phyloP scores from a whole-genome alignment of 2,888 invertebrate species.

The Torymus auratus region DNA sequence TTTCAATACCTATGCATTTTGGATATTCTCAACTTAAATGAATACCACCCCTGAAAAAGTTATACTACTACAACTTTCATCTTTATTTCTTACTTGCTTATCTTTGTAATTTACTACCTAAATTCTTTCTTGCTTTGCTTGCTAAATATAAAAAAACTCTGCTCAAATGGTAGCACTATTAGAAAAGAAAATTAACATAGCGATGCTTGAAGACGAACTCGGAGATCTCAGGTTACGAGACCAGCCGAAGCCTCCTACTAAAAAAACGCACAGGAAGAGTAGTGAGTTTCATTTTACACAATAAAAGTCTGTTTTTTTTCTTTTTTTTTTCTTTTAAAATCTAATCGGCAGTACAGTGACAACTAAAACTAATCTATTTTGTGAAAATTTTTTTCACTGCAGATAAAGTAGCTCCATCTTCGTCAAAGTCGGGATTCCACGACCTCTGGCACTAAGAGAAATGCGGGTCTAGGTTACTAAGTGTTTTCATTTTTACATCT shows the following conservation, averaged over 20 bases:
- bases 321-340: background rate
- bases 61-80: slow-evolving; percentile 3
- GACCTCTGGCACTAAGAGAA: slow-evolving; percentile 55
- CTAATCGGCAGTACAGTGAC: background rate
- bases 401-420: slow-evolving; percentile 53
- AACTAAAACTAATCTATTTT: slow-evolving; percentile 43
- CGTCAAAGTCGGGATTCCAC: slow-evolving; percentile 51
- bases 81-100: slow-evolving; percentile 7
- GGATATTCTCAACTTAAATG: slow-evolving; percentile 36
- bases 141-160: slow-evolving; percentile 46
- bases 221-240: slow-evolving; percentile 55
- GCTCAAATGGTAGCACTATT: slow-evolving; percentile 48
- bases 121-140: slow-evolving; percentile 52
- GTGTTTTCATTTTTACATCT: slow-evolving; percentile 13
- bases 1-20: slow-evolving; percentile 20
- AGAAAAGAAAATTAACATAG: slow-evolving; percentile 56
- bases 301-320: background rate
- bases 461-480: slow-evolving; percentile 31
- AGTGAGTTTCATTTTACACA: slow-evolving; percentile 54
- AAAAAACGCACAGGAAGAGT: slow-evolving; percentile 52
- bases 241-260: slow-evolving; percentile 36
- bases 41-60: slow-evolving; percentile 10
- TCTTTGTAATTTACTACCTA: slow-evolving; percentile 31
- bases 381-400: slow-evolving; percentile 44
- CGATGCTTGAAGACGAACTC: slow-evolving; percentile 54